Base-by-base conservation (phyloP, 2,113 vertebrate genomes). In the Ovibos moschatus region DNA sequence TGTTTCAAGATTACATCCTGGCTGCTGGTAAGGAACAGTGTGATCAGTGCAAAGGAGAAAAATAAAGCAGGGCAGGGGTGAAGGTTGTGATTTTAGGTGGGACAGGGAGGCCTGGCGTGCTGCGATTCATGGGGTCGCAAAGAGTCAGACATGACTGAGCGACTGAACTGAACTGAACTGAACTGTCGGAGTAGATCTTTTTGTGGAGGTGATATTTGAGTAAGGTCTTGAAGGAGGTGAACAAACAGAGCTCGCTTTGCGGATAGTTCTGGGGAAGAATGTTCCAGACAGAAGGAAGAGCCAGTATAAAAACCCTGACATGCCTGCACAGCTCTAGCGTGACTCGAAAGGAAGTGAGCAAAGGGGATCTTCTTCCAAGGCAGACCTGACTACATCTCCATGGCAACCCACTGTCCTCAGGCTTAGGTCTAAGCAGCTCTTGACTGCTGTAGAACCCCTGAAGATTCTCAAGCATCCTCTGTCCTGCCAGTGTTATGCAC, bases 361-460 rank as follows among this genome's bases (percentile, higher is more conserved):
- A 62, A 94, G 84, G 84, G 40, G 45, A 58, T 43, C 81, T 43
- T 91, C 40, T 2, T 3, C 19, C 84, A 94, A 79, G 76, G 91
- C 87, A 88, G 71, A 36, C 9, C 0, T 74, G 95, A 94, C 33
- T 84, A 33, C 9, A 5, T 96, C 84, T 81, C 90, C 90, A 25
- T 90, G 82, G 87, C 71, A 97, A 87, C 97, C 64, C 17, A 12
- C 79, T 71, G 86, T 21, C 88, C 43, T 28, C 53, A 21, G 94
- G 53, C 67, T 84, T 33, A 53, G 53, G 45, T 57, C 36, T 19
- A 62, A 43, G 47, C 21, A 15, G 30, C 30, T 33, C 12, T 58
- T 58, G 85, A 87, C 55, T 96, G 40, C 1, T 0, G 8, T 9
- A 27, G 71, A 87, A 62, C 82, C 28, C 2, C 78, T 3, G 5